These are phyloP conservation scores for Dimorphilus gyrociliatus DNA, from an alignment of 2,888 invertebrate species.

Conservation along the genomic window DNA sequence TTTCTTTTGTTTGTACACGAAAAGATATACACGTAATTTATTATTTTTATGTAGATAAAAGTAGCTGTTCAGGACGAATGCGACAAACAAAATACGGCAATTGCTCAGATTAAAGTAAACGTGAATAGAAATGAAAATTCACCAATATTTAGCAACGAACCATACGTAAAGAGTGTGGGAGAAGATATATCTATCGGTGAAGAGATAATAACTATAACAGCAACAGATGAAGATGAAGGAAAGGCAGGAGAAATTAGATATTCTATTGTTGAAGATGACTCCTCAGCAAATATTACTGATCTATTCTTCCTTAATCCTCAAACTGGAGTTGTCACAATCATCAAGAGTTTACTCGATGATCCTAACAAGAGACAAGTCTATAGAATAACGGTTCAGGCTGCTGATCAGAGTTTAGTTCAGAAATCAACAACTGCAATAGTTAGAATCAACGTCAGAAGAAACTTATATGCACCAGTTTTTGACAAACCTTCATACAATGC, in stretches of 20 bases:
- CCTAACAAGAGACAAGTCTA: constrained; percentile 8
- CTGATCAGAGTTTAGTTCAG: no score
- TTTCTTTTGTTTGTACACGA: background rate
- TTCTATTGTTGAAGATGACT: constrained; percentile 10
- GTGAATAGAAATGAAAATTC: constrained; percentile 18
- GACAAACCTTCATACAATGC: constrained; percentile 4
- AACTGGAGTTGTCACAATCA: constrained; percentile 46
- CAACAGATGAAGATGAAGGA: constrained; percentile 23
- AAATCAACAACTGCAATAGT: no score
- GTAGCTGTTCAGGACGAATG: constrained; percentile 18
- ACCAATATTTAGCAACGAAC: constrained; percentile 15
- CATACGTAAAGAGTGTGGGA: constrained; percentile 14
- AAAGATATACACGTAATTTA: background rate
- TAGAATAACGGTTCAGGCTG: constrained; percentile 8
- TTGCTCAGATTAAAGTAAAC: constrained; percentile 14
- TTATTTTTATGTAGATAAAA: constrained; percentile 11
- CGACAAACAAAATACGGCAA: constrained; percentile 13
- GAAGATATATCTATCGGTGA: constrained; percentile 14
- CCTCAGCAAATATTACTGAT: constrained; percentile 47
- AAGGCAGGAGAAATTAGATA: constrained; percentile 16
- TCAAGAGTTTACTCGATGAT: constrained; percentile 14
- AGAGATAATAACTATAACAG: constrained; percentile 18
- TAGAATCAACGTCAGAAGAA: constrained; percentile 18
- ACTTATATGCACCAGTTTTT: constrained; percentile 15
- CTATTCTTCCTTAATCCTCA: constrained; percentile 65